Base-by-base conservation (phyloP, 2,888 invertebrate species). In the Boloria euphrosyne region DNA sequence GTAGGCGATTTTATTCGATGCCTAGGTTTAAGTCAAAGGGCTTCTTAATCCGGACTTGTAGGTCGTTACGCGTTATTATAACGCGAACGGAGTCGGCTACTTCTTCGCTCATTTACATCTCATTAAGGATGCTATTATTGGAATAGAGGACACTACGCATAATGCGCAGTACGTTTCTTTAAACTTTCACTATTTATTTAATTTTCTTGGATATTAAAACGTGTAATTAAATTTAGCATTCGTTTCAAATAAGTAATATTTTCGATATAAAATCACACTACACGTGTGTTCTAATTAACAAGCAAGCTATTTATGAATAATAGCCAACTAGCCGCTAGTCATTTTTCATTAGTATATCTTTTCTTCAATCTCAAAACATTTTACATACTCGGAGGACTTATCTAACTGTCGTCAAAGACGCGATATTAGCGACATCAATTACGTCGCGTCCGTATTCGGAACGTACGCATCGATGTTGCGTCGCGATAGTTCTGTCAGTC, bases 51-150 rank as follows among this genome's bases (percentile, higher is more conserved):
- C 92, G 84, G 91, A 85, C 90, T 92, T 90, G 90, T 91, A 90
- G 90, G 92, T 91, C 89, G 92, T 92, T 92, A 92, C 90, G 92
- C 88, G 90, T 92, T 92, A 92, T 92, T 90, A 92, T 92, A 92
- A 92, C 90, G 85, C 89, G 86, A 82, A 78, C 82, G 80, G 84
- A 86, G 88, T 82, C 82, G 87, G 86, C 85, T 89, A 87, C 88
- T 89, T 85, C 90, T 90, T 84, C 83, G 87, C 91, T 92, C 92
- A 93, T 93, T 93, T 93, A 92, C 92, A 92, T 93, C 91, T 92
- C 92, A 91, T 93, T 93, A 92, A 82, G 85, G 84, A 79, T 76
- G 79, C 90, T 91, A 90, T 91, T 90, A 91, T 90, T 86, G 86
- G 86, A 84, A 78, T 79, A 79, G 76, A 79, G 77, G 81, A 78